Evolutionary conservation across 1,140 invertebrate species (phyloP).

Genomic region (Heliconius hermathena): DNA sequence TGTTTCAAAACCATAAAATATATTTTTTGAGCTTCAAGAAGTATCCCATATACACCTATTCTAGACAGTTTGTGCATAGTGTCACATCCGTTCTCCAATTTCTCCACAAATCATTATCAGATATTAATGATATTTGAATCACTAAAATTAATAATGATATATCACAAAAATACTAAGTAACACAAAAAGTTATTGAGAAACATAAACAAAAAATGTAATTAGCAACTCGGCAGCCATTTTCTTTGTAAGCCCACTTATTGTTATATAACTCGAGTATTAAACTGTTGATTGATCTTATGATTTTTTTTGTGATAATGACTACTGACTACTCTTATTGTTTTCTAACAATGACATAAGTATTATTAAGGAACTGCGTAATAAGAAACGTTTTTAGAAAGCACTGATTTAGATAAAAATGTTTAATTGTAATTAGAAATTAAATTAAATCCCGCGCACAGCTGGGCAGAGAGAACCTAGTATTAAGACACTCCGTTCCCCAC

Average conservation of each 20-base stretch:
- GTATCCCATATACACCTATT: too few relatives aligned
- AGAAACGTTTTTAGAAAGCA: not conserved
- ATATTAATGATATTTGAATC: not conserved
- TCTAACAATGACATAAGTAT: not conserved
- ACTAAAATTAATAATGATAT: not conserved
- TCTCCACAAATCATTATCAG: not conserved
- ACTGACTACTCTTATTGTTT: not conserved
- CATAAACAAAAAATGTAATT: not conserved
- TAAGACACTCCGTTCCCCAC: too few relatives aligned
- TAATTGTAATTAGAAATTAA: not conserved
- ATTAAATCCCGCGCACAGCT: too few relatives aligned
- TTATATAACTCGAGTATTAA: not conserved
- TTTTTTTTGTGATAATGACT: conserved; percentile 8
- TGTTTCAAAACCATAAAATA: not conserved
- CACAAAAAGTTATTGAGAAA: not conserved
- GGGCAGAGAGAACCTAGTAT: too few relatives aligned
- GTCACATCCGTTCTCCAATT: not conserved
- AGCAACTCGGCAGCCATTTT: not conserved
- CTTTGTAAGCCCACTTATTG: not conserved
- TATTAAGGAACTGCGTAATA: conserved; percentile 2
- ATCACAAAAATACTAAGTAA: not conserved
- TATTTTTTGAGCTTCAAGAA: too few relatives aligned
- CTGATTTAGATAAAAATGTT: not conserved
- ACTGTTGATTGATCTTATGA: not conserved
- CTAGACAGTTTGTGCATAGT: too few relatives aligned